phyloP scores from a whole-genome alignment of 2,113 vertebrate species.

The Vulpes vulpes region DNA sequence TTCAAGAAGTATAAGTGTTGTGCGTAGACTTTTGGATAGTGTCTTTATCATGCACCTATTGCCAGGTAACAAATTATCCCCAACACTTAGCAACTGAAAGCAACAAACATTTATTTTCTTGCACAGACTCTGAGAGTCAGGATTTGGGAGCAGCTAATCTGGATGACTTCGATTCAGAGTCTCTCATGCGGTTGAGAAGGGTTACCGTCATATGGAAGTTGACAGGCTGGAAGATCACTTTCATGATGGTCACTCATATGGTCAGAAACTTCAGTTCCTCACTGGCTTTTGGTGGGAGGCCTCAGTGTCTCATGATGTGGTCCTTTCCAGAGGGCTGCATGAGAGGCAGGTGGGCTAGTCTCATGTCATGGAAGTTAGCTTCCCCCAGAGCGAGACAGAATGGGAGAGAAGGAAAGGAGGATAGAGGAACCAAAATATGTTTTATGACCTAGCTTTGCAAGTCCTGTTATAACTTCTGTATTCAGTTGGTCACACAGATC shows the following conservation, averaged over 20 bases:
- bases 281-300: background rate
- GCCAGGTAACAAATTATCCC: background rate
- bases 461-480: background rate
- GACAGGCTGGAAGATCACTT: background rate
- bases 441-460: background rate
- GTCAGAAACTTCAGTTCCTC: background rate
- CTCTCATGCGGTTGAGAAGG: background rate
- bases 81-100: background rate
- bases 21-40: background rate
- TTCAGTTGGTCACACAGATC: background rate
- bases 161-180: background rate
- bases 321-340: background rate
- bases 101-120: background rate
- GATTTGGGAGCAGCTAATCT: background rate
- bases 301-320: background rate
- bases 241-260: rapidly evolving
- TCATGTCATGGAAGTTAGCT: background rate
- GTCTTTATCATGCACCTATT: background rate
- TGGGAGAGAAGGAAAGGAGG: background rate
- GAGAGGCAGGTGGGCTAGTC: background rate
- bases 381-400: background rate
- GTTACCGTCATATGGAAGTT: background rate
- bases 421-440: background rate
- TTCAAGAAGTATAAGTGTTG: background rate
- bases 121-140: background rate